These are phyloP conservation scores for Melanchra persicariae DNA, from an alignment of 2,888 invertebrate species.

Conservation along the genomic window DNA sequence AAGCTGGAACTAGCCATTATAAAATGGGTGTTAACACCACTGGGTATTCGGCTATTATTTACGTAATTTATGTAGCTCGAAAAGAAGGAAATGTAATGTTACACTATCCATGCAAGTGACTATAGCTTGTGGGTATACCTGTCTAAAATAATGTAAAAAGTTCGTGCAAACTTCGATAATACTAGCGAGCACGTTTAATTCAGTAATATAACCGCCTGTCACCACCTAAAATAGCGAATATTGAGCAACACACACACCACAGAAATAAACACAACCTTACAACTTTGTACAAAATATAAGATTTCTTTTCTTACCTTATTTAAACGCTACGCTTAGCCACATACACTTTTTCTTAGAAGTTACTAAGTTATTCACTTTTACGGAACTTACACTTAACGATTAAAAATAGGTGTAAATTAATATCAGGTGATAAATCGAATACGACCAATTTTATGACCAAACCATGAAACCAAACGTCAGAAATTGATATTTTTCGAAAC, in stretches of 20 bases:
- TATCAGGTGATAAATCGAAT: slow-evolving; percentile 59
- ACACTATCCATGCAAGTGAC: background rate
- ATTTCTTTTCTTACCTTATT: slow-evolving; percentile 46
- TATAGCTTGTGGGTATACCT: slow-evolving; percentile 6
- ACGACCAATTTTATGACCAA: slow-evolving; percentile 23
- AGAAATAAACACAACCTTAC: slow-evolving; percentile 64
- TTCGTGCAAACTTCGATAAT: background rate
- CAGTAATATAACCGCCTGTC: slow-evolving; percentile 69
- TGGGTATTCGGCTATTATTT: background rate
- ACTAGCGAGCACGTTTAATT: slow-evolving; percentile 47
- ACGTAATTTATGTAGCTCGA: background rate
- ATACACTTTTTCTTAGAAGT: slow-evolving; percentile 39
- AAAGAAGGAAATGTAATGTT: background rate
- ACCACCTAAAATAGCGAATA: slow-evolving; percentile 86
- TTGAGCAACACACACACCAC: slow-evolving; percentile 68
- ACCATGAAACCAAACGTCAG: slow-evolving; percentile 36
- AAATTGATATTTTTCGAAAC: slow-evolving; percentile 10
- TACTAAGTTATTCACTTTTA: slow-evolving; percentile 13
- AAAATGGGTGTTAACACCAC: slow-evolving; percentile 13
- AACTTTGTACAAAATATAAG: slow-evolving; percentile 23
- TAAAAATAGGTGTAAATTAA: slow-evolving; percentile 63
- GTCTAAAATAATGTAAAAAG: background rate
- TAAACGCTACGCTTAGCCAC: slow-evolving; percentile 21
- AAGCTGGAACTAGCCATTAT: background rate
- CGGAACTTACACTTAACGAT: slow-evolving; percentile 28